phyloP scores from a whole-genome alignment of 2,113 vertebrate genomes.

The Trogon surrucura region DNA sequence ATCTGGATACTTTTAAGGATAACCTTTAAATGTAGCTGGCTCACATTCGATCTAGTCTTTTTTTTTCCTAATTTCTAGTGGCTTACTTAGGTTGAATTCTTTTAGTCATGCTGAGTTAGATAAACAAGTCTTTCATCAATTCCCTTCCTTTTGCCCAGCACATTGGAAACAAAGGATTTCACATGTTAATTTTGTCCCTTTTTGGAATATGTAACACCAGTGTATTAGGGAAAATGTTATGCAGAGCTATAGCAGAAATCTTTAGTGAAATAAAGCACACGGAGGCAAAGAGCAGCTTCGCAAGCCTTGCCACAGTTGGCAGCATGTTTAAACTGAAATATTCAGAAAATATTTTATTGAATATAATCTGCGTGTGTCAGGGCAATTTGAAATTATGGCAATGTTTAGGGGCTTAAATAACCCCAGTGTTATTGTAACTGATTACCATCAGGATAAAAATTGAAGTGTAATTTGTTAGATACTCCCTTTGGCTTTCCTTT shows the following conservation, averaged over 20 bases:
- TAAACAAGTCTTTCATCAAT: background rate
- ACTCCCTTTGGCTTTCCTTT: conserved; percentile 20
- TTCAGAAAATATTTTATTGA: background rate
- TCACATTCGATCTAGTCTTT: background rate
- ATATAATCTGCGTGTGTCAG: background rate
- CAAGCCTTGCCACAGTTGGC: background rate
- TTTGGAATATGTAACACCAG: background rate
- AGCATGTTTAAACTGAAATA: background rate
- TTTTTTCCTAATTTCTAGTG: background rate
- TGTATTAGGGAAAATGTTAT: background rate
- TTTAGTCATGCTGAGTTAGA: conserved; percentile 22
- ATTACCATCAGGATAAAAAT: conserved; percentile 12
- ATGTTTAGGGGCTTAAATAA: conserved; percentile 33
- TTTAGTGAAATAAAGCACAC: background rate
- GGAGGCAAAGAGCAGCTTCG: background rate
- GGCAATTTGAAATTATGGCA: background rate
- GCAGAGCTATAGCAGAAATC: background rate
- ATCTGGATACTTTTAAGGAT: background rate
- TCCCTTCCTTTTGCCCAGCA: accelerated
- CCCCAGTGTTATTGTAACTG: conserved; percentile 12
- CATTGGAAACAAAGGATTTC: background rate
- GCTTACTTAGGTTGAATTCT: background rate
- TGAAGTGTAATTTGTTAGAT: conserved; percentile 18
- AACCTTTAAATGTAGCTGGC: background rate
- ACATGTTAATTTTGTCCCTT: background rate